Evolutionary conservation across 2,797 vertebrate species (phyloP).

Genomic region (Hydrophis major): DNA sequence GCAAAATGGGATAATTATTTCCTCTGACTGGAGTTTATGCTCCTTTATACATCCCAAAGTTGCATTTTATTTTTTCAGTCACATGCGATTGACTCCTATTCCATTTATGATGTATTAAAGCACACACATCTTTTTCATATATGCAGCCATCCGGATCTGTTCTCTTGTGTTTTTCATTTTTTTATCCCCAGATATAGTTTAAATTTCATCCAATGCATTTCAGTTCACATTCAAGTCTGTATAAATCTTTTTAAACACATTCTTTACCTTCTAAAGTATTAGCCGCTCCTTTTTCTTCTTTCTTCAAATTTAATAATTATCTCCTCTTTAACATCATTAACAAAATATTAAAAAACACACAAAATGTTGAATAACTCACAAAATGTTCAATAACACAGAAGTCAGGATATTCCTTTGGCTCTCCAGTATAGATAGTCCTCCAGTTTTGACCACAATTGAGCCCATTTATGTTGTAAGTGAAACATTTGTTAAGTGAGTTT

Average conservation of each 20-base stretch:
- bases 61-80: neutral
- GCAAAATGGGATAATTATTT: neutral
- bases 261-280: neutral
- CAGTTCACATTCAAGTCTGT: neutral
- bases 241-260: neutral
- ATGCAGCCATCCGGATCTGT: neutral
- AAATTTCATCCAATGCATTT: neutral
- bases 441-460: too few relatives aligned
- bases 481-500: too few relatives aligned
- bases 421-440: neutral
- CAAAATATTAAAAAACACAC: neutral
- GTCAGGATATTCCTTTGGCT: neutral
- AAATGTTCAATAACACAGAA: neutral
- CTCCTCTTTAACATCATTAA: neutral
- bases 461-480: too few relatives aligned
- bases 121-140: neutral
- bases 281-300: neutral
- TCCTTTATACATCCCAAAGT: neutral
- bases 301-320: neutral
- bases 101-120: neutral
- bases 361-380: neutral
- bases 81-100: neutral
- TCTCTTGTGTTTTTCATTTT: neutral
- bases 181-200: neutral
- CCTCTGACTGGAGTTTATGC: neutral